phyloP scores from a whole-genome alignment of 2,888 invertebrate genomes.

The Aricia artaxerxes region DNA sequence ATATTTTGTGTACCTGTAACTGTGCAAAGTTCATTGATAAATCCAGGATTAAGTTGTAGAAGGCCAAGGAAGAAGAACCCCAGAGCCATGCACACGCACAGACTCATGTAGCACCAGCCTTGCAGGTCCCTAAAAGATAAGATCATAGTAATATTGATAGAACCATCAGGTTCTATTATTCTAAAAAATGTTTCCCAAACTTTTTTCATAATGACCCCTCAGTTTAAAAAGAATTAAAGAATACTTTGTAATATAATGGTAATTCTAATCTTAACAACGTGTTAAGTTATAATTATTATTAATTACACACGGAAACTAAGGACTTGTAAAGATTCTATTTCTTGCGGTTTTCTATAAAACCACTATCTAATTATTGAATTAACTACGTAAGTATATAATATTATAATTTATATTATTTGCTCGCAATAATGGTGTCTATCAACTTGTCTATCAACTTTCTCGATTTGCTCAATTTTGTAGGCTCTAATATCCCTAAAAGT shows the following conservation, averaged over 20 bases:
- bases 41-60: conserved; percentile 72
- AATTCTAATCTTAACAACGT: no score
- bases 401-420: background rate
- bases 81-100: conserved; percentile 80
- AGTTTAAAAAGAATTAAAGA: background rate
- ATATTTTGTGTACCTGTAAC: conserved; percentile 64
- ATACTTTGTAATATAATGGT: no score
- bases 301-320: background rate
- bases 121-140: conserved; percentile 75
- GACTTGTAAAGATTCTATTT: background rate
- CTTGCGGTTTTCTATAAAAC: background rate
- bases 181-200: background rate
- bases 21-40: conserved; percentile 68
- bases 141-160: background rate
- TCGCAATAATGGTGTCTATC: no score
- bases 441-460: no score
- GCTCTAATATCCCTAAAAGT: background rate
- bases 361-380: background rate
- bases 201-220: background rate
- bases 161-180: background rate
- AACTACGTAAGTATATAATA: background rate
- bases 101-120: conserved; percentile 83
- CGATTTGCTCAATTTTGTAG: no score
- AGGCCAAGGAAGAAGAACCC: conserved; percentile 81
- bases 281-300: no score